phyloP scores from a whole-genome alignment of 2,797 vertebrate species.

The Lepidocolaptes lacrymiger region DNA sequence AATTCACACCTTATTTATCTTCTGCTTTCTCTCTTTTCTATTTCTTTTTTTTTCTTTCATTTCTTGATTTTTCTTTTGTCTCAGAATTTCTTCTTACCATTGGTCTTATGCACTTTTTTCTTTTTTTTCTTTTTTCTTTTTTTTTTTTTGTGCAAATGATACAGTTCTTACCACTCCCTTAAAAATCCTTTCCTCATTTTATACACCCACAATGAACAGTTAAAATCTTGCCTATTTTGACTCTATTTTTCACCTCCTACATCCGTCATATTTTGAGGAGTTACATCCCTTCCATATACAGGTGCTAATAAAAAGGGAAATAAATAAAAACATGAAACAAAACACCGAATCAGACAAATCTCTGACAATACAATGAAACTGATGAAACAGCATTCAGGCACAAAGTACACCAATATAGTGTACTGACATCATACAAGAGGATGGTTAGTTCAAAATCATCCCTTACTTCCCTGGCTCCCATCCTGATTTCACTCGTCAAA shows the following conservation, averaged over 20 bases:
- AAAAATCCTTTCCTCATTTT: background rate
- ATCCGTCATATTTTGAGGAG: background rate
- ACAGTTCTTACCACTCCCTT: background rate
- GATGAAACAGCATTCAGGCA: background rate
- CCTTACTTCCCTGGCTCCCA: background rate
- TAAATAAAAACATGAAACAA: background rate
- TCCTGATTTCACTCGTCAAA: background rate
- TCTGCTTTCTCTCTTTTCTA: background rate
- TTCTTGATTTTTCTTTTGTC: background rate
- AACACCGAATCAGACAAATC: background rate
- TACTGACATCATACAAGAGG: background rate
- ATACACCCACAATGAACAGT: background rate
- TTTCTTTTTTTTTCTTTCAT: background rate
- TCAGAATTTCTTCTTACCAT: background rate
- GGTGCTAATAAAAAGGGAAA: background rate
- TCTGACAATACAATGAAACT: background rate
- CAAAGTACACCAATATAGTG: accelerated
- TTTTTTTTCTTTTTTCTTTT: background rate
- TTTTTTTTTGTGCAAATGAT: background rate
- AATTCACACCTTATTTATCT: background rate
- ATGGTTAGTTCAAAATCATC: background rate
- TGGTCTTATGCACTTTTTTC: background rate
- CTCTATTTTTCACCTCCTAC: background rate
- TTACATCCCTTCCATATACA: background rate
- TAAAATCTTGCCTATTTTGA: background rate